These are phyloP conservation scores for Morus bassanus DNA, from an alignment of 2,797 vertebrate species.

Conservation along the genomic window DNA sequence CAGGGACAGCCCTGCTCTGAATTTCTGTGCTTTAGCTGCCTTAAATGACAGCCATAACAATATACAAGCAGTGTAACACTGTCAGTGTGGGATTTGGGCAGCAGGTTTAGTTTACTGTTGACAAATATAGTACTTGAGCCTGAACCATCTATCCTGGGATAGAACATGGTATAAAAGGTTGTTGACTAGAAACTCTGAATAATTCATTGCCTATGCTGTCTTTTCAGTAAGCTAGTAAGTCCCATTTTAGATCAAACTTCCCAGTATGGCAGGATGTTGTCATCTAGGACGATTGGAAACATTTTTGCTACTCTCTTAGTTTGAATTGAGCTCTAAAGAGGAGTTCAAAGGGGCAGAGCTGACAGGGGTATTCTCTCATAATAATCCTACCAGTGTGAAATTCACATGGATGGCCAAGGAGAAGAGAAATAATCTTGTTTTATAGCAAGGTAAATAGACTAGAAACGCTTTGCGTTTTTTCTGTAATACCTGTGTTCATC, in stretches of 20 bases:
- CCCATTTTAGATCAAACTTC: conserved; percentile 41
- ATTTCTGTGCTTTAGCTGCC: background rate
- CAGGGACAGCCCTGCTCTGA: background rate
- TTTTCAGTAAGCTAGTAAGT: conserved; percentile 12
- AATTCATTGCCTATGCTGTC: conserved; percentile 42
- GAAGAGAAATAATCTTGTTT: background rate
- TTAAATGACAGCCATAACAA: conserved; percentile 32
- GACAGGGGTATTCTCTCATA: background rate
- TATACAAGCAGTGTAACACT: conserved; percentile 33
- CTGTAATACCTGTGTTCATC: background rate
- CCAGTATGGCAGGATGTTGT: background rate
- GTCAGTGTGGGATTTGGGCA: conserved; percentile 42
- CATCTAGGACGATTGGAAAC: background rate
- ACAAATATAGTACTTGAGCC: conserved; percentile 54
- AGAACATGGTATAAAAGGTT: conserved; percentile 44
- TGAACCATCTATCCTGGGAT: conserved; percentile 42
- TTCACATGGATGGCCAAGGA: background rate
- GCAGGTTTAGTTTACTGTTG: conserved; percentile 40
- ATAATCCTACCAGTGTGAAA: background rate
- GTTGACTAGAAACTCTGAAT: conserved; percentile 61
- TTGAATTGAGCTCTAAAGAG: background rate
- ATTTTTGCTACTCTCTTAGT: background rate
- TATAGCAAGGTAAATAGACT: background rate
- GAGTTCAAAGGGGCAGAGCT: background rate
- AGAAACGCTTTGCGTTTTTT: background rate